A percentile compares a stretch with the other conserved stretches of the same genome.
Evolutionary conservation across 2,797 vertebrate genomes (phyloP).

Genomic region (Austrolebias charrua): DNA sequence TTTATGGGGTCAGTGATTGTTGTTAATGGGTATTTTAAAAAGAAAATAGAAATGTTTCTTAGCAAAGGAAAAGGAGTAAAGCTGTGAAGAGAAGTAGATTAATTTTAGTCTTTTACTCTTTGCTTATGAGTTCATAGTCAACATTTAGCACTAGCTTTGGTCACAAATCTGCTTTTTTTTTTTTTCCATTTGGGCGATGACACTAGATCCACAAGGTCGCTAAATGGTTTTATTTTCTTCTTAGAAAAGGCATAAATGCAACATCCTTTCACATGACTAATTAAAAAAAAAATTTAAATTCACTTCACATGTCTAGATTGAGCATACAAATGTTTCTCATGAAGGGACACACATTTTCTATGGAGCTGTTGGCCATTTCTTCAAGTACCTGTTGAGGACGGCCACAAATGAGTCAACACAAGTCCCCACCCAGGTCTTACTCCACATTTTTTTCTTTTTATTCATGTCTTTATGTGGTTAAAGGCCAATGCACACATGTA

Average conservation of each 20-base stretch:
- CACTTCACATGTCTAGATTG: not conserved
- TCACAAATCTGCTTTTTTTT: too few relatives aligned
- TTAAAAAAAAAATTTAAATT: too few relatives aligned
- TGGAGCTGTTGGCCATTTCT: slow-evolving; percentile 14
- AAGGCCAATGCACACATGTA: slow-evolving; percentile 25
- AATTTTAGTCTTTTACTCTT: slow-evolving; percentile 1
- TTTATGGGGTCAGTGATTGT: slow-evolving; percentile 53
- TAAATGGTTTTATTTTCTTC: too few relatives aligned
- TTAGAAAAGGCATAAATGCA: not conserved
- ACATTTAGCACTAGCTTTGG: not conserved
- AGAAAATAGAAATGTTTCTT: slow-evolving; percentile 55
- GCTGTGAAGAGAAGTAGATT: slow-evolving; percentile 4
- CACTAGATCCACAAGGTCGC: too few relatives aligned
- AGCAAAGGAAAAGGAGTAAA: slow-evolving; percentile 22
- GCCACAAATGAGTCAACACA: slow-evolving; percentile 49
- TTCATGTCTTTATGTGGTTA: slow-evolving; percentile 44
- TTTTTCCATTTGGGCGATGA: too few relatives aligned
- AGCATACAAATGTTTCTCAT: not conserved
- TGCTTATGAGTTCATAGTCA: not conserved
- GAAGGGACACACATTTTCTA: slow-evolving; percentile 24
- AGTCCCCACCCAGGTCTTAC: slow-evolving; percentile 31
- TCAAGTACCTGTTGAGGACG: slow-evolving; percentile 1
- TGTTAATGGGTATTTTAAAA: slow-evolving; percentile 48
- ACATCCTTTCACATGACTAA: slow-evolving; percentile 2
- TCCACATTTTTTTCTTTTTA: slow-evolving; percentile 22